Base-by-base conservation (phyloP, 2,797 vertebrate genomes). In the Dipus sagitta region DNA sequence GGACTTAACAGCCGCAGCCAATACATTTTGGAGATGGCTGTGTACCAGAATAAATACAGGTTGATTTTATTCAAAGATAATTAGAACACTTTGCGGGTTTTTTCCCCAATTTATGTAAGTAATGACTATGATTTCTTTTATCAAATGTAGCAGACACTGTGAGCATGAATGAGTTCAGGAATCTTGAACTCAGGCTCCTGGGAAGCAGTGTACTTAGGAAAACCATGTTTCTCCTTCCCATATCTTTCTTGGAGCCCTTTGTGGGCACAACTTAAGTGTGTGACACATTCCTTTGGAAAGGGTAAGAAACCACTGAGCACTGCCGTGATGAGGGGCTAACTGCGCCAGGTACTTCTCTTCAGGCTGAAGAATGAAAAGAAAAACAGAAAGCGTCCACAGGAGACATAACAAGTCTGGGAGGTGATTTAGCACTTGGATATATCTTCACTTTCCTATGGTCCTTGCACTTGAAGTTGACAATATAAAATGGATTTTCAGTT, bases 61-160 rank as follows among this genome's bases (percentile, higher is more conserved):
- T 84, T 81, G 91, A 77, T 94, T 95, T 94, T 90, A 88, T 79
- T 95, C 58, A 77, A 80, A 96, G 67, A 90, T 94, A 88, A 85
- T 90, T 65, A 93, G 71, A 91, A 38, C 79, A 32, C 17, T 28
- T 5, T 74, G 38, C 26, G 18, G 10, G 15, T 34, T 58, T 82
- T 77, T 5, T 0, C 0, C 34, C 17, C 21, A 28, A 76, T 89
- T 84, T 93, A 74, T 34, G 32, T 80, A 88, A 88, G 71, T 68
- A 80, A 90, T 74, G 76, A 94, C 28, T 89, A 58, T 88, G 78
- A 93, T 70, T 94, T 88, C 60, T 93, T 96, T 89, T 94, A 88
- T 92, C 85, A 83, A 90, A 90, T 71, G 77, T 78, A 93, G 24
- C 79, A 80, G 78, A 58, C 9, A 2, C 64, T 88, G 54, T 28